phyloP scores from a whole-genome alignment of 53 echinoderm and acorn worm genomes.

The Holothuria leucospilota region DNA sequence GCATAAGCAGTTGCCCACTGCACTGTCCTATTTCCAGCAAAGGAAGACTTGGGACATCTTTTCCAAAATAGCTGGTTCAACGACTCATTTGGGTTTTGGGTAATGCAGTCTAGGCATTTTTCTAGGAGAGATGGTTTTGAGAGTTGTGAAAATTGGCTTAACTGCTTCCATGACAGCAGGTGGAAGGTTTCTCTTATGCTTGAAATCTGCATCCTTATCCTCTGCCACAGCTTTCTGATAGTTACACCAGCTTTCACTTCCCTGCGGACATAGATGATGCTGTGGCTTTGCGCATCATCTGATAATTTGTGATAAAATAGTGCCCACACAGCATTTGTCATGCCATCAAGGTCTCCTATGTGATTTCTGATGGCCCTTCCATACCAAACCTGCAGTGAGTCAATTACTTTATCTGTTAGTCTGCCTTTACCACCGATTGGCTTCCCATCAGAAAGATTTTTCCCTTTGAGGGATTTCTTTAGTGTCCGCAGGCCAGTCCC shows the following conservation, averaged over 20 bases:
- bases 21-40: background rate
- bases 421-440: background rate
- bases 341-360: background rate
- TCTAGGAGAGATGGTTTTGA: background rate
- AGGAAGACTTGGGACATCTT: slow-evolving; percentile 6
- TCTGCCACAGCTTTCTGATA: slow-evolving; percentile 3
- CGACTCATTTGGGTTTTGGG: slow-evolving; percentile 44
- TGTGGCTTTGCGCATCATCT: background rate
- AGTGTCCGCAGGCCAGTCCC: slow-evolving; percentile 1
- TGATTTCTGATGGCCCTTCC: background rate
- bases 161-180: slow-evolving; percentile 4
- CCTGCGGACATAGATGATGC: background rate
- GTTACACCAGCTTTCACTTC: background rate
- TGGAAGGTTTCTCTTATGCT: slow-evolving; percentile 18
- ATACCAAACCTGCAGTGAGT: background rate
- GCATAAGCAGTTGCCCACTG: slow-evolving; percentile 5
- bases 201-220: background rate
- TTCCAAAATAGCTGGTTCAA: slow-evolving; percentile 19
- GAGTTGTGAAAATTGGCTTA: background rate
- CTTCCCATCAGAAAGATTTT: slow-evolving; percentile 50
- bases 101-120: slow-evolving; percentile 21
- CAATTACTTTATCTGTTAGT: slow-evolving; percentile 4
- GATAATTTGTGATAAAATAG: background rate
- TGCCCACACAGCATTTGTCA: slow-evolving; percentile 4
- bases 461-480: slow-evolving; percentile 3